A percentile compares a stretch with the other conserved stretches of the same genome.
These are phyloP conservation scores for Empidonax alnorum DNA, from an alignment of 2,113 vertebrate genomes.

Conservation along the genomic window DNA sequence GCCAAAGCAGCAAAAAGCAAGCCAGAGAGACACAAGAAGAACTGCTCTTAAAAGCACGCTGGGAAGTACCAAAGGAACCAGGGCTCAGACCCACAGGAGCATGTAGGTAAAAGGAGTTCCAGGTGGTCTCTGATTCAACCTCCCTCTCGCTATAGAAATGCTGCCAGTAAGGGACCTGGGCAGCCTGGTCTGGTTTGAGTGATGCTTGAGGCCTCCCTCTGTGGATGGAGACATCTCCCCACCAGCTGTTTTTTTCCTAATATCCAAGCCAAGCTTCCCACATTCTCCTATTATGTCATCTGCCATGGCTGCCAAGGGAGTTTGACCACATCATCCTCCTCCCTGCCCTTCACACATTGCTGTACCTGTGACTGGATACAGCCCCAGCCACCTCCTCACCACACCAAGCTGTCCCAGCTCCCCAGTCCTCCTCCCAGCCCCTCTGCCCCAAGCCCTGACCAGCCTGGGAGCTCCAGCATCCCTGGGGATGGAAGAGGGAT, in stretches of 20 bases:
- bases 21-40: background rate
- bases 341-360: accelerated
- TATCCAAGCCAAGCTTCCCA: background rate
- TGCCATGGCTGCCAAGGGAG: background rate
- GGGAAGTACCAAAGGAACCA: accelerated
- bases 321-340: background rate
- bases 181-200: background rate
- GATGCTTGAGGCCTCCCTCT: background rate
- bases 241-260: background rate
- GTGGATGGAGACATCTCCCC: background rate
- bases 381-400: background rate
- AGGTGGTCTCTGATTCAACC: background rate
- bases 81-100: background rate
- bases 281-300: background rate
- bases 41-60: background rate
- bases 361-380: background rate
- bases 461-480: background rate
- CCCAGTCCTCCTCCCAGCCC: too few species aligned
- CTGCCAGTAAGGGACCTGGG: background rate
- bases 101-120: accelerated
- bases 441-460: background rate
- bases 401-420: background rate
- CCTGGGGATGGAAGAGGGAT: background rate
- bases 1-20: background rate
- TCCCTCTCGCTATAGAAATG: background rate